phyloP scores from a whole-genome alignment of 2,888 invertebrate species.

The Oasisia sp. region DNA sequence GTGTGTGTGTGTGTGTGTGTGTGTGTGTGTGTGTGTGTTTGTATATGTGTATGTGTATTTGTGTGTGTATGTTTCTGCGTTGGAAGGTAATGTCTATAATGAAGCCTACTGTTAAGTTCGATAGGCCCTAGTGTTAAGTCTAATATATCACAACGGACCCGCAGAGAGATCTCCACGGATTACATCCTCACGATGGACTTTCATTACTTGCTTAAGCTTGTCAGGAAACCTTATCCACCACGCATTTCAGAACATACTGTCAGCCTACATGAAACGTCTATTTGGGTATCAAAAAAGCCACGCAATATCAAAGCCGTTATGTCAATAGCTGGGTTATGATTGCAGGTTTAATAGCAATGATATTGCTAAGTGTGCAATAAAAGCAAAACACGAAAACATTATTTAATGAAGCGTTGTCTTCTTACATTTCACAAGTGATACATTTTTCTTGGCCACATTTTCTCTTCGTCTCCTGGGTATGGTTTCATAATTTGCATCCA shows the following conservation, averaged over 20 bases:
- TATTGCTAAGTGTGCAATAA: neutral
- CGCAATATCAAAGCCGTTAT: neutral
- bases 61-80: too few relatives aligned
- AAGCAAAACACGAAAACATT: neutral
- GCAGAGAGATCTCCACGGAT: neutral
- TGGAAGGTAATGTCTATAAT: too few relatives aligned
- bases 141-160: neutral
- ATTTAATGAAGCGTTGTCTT: neutral
- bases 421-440: neutral
- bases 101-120: too few relatives aligned
- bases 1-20: too few relatives aligned
- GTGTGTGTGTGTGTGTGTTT: too few relatives aligned
- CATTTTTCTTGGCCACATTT: neutral
- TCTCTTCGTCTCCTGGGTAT: neutral
- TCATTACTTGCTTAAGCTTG: neutral
- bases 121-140: neutral
- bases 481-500: neutral
- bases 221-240: neutral
- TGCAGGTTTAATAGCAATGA: neutral
- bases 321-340: neutral
- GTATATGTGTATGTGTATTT: too few relatives aligned
- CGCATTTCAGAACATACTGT: neutral
- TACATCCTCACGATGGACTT: neutral
- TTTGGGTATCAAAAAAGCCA: neutral
- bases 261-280: neutral